Conservation (phyloP, 2,797 vertebrate species). For the Discoglossus pictus region DNA sequence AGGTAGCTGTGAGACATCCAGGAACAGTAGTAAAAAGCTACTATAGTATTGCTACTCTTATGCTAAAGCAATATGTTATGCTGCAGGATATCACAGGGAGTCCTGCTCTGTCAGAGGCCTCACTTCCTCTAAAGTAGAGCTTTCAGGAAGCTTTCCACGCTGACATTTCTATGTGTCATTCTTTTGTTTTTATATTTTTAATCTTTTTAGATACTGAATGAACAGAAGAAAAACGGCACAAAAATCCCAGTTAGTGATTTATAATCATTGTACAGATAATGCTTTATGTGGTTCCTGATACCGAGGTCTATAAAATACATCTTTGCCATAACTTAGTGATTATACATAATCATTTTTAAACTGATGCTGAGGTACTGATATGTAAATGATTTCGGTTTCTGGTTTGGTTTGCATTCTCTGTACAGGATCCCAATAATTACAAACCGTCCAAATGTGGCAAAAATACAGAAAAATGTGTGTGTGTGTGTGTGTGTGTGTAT, state of each 20-base stretch:
- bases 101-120: constrained; percentile 49
- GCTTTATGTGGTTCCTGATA: background rate
- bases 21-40: too few relatives aligned
- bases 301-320: background rate
- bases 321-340: too few relatives aligned
- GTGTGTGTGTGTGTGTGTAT: too few relatives aligned
- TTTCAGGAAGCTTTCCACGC: constrained; percentile 72
- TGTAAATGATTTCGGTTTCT: too few relatives aligned
- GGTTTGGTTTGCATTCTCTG: too few relatives aligned
- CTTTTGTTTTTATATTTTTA: constrained; percentile 45
- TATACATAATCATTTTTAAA: too few relatives aligned
- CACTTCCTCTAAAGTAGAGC: constrained; percentile 68
- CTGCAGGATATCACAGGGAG: background rate
- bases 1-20: too few relatives aligned
- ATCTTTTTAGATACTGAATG: constrained; percentile 68
- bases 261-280: too few relatives aligned
- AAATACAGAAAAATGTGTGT: too few relatives aligned
- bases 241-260: constrained; percentile 62
- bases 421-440: too few relatives aligned
- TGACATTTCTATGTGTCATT: constrained; percentile 67
- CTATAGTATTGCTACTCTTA: too few relatives aligned
- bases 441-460: too few relatives aligned
- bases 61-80: background rate
- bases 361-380: constrained; percentile 11
- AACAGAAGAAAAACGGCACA: constrained; percentile 74